A percentile compares a stretch with the other conserved stretches of the same genome.
phyloP scores from a whole-genome alignment of 2,888 invertebrate genomes.

The Conops quadrifasciatus region DNA sequence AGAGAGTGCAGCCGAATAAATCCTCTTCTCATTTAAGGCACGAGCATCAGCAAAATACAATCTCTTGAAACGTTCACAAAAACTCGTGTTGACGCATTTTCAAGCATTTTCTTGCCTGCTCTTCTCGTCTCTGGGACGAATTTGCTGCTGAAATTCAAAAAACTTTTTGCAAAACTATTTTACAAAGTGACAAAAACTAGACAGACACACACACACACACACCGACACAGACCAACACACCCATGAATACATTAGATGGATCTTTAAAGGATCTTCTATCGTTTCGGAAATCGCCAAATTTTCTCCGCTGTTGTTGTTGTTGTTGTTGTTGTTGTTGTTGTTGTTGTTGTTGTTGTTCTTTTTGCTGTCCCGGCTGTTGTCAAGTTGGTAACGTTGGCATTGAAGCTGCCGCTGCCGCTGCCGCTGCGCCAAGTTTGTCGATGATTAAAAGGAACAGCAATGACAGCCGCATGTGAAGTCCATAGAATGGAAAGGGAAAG shows the following conservation, averaged over 20 bases:
- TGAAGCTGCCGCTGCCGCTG: conserved; percentile 4
- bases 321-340: neutral
- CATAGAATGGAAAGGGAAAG: neutral
- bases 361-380: neutral
- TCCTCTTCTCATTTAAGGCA: conserved; percentile 14
- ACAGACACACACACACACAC: neutral
- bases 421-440: conserved; percentile 52
- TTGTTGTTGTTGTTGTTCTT: conserved; percentile 7
- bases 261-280: conserved; percentile 30
- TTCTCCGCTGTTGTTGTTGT: neutral
- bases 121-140: neutral
- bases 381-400: neutral
- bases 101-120: neutral
- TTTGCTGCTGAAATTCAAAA: neutral
- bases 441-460: conserved; percentile 55
- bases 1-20: neutral
- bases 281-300: neutral
- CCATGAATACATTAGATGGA: conserved; percentile 21
- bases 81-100: conserved; percentile 32
- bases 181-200: conserved; percentile 32
- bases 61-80: conserved; percentile 24
- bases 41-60: conserved; percentile 14
- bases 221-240: neutral
- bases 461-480: conserved; percentile 4
- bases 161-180: conserved; percentile 36